Percentiles rank a stretch among this genome's conserved stretches.
These are phyloP conservation scores for Drosophila malerkotliana DNA, from an alignment of 1,140 invertebrate genomes.

Conservation along the genomic window DNA sequence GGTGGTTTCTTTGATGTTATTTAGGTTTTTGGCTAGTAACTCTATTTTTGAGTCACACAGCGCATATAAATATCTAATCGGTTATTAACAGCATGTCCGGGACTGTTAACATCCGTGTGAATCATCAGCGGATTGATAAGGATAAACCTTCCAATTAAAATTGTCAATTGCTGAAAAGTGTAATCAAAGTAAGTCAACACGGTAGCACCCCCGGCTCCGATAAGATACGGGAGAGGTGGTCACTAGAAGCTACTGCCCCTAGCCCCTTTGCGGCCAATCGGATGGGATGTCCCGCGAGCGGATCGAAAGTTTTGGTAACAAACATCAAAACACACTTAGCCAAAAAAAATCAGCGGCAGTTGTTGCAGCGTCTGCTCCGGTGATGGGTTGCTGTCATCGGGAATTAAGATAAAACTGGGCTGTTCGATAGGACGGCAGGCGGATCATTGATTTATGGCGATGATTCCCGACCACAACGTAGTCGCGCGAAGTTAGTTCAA, in stretches of 20 bases:
- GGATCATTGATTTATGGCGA: conserved; percentile 77
- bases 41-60: not conserved
- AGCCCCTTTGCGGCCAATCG: not conserved
- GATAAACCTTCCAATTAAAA: conserved; percentile 58
- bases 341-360: conserved; percentile 19
- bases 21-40: not conserved
- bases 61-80: not conserved
- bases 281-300: conserved; percentile 13
- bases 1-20: conserved; percentile 8
- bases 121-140: conserved; percentile 40
- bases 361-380: conserved; percentile 27
- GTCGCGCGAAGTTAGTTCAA: conserved; percentile 52
- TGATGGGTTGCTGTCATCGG: conserved; percentile 73
- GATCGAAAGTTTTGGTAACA: conserved; percentile 26
- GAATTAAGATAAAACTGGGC: conserved; percentile 73
- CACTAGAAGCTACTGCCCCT: conserved; percentile 6
- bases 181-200: conserved; percentile 50
- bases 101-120: conserved; percentile 24
- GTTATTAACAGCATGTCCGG: conserved; percentile 1
- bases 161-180: conserved; percentile 52
- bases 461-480: conserved; percentile 45
- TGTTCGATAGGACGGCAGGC: conserved; percentile 49
- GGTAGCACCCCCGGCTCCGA: conserved; percentile 30
- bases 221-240: conserved; percentile 38
- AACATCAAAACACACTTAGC: conserved; percentile 55